phyloP scores from a whole-genome alignment of 2,113 vertebrate genomes.

The Pagrus major region DNA sequence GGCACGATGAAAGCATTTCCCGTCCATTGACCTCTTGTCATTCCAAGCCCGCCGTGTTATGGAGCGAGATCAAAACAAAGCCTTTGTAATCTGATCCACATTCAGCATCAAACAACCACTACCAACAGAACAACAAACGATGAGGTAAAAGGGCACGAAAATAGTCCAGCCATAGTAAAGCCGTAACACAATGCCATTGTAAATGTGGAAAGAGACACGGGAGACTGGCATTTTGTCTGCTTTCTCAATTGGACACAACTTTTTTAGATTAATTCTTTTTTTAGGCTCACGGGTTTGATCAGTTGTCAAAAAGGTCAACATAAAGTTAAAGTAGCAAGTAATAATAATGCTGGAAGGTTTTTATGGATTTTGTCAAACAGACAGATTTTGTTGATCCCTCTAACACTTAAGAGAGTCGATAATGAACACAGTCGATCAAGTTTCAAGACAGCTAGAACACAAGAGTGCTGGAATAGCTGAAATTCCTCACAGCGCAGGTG shows the following conservation, averaged over 20 bases:
- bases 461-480: conserved; percentile 35
- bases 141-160: conserved; percentile 62
- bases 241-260: conserved; percentile 24
- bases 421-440: conserved; percentile 50
- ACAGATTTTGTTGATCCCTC: conserved; percentile 8
- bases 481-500: conserved; percentile 63
- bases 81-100: conserved; percentile 77
- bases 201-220: conserved; percentile 17
- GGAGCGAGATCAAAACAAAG: conserved; percentile 69
- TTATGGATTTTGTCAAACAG: neutral
- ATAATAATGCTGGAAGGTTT: neutral
- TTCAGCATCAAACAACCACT: conserved; percentile 75
- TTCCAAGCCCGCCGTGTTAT: conserved; percentile 54
- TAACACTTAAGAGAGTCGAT: conserved; percentile 20
- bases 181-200: conserved; percentile 59
- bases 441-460: conserved; percentile 39
- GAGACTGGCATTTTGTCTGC: conserved; percentile 39
- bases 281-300: neutral
- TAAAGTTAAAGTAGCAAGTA: neutral
- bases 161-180: conserved; percentile 38
- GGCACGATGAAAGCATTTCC: conserved; percentile 76
- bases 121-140: conserved; percentile 71
- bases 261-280: neutral
- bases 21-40: conserved; percentile 67
- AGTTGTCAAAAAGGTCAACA: neutral